Percentiles rank a stretch among this genome's conserved stretches.
These are phyloP conservation scores for Speoplatyrhinus poulsoni DNA, from an alignment of 2,113 vertebrate species.

Conservation along the genomic window DNA sequence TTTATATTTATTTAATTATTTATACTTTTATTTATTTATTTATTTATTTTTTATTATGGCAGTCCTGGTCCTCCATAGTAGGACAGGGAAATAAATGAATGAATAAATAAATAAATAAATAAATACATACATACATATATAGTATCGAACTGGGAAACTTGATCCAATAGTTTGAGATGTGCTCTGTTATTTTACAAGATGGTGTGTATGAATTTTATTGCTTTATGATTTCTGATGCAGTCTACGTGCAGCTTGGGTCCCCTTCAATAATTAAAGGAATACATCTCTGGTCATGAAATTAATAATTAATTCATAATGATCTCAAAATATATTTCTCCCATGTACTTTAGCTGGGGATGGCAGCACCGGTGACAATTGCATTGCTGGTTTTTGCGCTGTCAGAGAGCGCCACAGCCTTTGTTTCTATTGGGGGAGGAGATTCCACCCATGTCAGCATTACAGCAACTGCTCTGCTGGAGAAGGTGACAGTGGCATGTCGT, in stretches of 20 bases:
- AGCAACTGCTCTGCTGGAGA: slow-evolving; percentile 51
- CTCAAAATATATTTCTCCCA: background rate
- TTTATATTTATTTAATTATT: too few species aligned
- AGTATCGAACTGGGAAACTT: background rate
- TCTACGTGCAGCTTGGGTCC: too few species aligned
- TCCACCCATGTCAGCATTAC: slow-evolving; percentile 72
- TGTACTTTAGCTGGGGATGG: slow-evolving; percentile 34
- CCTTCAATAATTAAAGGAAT: too few species aligned
- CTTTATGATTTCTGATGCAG: too few species aligned
- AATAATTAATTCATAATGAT: background rate
- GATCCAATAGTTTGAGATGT: too few species aligned
- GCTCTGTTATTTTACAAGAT: background rate
- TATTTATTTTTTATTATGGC: too few species aligned
- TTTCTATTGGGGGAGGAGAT: slow-evolving; percentile 38
- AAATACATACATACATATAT: too few species aligned
- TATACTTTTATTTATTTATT: too few species aligned
- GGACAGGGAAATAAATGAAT: too few species aligned
- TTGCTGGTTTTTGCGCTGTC: slow-evolving; percentile 46
- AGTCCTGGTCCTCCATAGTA: too few species aligned
- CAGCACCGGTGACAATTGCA: slow-evolving; percentile 16
- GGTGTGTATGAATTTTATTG: too few species aligned
- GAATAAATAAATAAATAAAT: background rate
- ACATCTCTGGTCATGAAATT: background rate
- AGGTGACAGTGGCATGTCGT: slow-evolving; percentile 59
- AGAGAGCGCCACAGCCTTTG: slow-evolving; percentile 47